Evolutionary conservation across 2,888 invertebrate genomes (phyloP).

Genomic region (Temnothorax rugatulus): DNA sequence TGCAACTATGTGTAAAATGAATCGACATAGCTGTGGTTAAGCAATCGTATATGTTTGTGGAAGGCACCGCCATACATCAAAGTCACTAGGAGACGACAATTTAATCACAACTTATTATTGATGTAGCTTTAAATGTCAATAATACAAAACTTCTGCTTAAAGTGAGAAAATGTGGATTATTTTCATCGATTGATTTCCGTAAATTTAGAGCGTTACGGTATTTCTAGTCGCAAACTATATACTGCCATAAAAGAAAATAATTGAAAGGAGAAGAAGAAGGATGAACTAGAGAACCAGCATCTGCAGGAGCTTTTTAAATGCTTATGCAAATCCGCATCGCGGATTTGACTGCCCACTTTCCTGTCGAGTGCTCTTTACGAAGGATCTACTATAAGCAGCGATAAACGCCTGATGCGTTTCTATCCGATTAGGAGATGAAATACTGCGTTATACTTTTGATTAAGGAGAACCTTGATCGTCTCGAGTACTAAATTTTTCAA

Average conservation of each 20-base stretch:
- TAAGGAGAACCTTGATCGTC: slow-evolving; percentile 18
- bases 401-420: background rate
- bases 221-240: background rate
- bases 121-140: background rate
- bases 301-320: slow-evolving; percentile 24
- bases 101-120: slow-evolving; percentile 3
- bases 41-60: background rate
- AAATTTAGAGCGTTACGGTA: no score
- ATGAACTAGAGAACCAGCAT: background rate
- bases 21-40: background rate
- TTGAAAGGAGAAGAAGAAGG: background rate
- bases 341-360: slow-evolving; percentile 16
- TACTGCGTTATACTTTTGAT: slow-evolving; percentile 28
- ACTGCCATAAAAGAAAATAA: background rate
- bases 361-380: background rate
- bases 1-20: background rate
- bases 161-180: background rate
- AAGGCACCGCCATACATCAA: background rate
- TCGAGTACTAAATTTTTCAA: slow-evolving; percentile 13
- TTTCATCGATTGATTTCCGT: background rate
- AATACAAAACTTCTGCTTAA: background rate
- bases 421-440: background rate
- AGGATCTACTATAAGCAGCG: background rate
- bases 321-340: slow-evolving; percentile 37
- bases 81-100: background rate